Percentiles rank a stretch among this genome's conserved stretches.
These are phyloP conservation scores for Dasyurus viverrinus DNA, from an alignment of 2,113 vertebrate species.

Conservation along the genomic window DNA sequence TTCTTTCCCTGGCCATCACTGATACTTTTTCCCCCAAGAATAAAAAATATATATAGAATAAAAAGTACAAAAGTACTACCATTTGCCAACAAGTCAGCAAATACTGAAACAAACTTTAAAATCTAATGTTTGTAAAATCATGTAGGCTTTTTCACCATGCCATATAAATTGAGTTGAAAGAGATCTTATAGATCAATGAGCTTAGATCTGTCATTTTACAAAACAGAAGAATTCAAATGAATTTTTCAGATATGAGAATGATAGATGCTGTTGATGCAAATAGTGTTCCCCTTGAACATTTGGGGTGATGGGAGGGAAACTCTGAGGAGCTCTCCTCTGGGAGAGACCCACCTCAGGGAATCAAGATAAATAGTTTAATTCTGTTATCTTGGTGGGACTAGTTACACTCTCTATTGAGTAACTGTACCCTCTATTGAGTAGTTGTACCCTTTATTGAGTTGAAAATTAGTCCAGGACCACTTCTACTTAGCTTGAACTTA, in stretches of 20 bases:
- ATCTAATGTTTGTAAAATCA: background rate
- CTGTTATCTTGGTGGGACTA: too few species aligned
- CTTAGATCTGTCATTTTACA: background rate
- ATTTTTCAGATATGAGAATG: background rate
- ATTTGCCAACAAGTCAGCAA: background rate
- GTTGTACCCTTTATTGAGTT: too few species aligned
- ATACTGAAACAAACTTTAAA: background rate
- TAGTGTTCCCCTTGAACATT: too few species aligned
- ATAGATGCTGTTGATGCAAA: background rate
- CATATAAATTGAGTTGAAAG: background rate
- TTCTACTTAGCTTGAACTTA: too few species aligned
- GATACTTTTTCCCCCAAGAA: background rate
- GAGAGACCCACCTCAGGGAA: too few species aligned
- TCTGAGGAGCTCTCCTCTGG: too few species aligned
- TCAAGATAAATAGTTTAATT: too few species aligned
- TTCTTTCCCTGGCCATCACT: slow-evolving; percentile 10
- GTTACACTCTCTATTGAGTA: too few species aligned
- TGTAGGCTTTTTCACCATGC: background rate
- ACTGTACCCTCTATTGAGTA: too few species aligned
- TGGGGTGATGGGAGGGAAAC: too few species aligned
- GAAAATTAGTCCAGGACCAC: too few species aligned
- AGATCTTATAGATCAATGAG: background rate
- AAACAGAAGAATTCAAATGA: background rate
- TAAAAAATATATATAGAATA: background rate
- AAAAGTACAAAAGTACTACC: background rate